Evolutionary conservation across 2,113 vertebrate species (phyloP).

Genomic region (Mirza zaza): DNA sequence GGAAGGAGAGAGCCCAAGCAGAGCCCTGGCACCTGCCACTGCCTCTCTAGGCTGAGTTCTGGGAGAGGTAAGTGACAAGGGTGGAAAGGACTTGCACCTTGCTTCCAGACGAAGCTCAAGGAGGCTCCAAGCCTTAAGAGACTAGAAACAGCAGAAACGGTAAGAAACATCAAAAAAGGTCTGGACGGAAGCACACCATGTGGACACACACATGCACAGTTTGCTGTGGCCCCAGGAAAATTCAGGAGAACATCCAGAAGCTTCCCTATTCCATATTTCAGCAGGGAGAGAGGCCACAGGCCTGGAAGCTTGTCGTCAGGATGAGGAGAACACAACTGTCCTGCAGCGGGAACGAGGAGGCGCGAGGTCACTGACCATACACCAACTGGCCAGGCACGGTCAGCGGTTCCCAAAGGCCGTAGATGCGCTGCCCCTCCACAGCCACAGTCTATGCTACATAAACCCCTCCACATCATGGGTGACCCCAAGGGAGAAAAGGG

Average conservation of each 20-base stretch:
- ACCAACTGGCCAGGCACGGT: neutral
- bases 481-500: neutral
- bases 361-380: neutral
- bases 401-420: neutral
- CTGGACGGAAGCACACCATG: neutral
- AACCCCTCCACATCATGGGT: neutral
- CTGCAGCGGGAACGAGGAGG: neutral
- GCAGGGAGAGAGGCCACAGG: neutral
- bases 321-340: neutral
- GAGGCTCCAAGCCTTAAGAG: neutral
- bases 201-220: neutral
- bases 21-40: neutral
- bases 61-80: neutral
- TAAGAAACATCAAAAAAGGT: neutral
- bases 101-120: neutral
- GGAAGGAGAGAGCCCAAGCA: neutral
- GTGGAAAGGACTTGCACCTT: neutral
- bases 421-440: neutral
- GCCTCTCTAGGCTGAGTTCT: neutral
- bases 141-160: neutral
- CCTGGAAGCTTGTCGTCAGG: neutral
- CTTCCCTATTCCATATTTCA: neutral
- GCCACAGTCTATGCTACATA: neutral
- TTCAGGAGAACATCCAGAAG: neutral
- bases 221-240: neutral